phyloP scores from a whole-genome alignment of 2,888 invertebrate genomes.

The Protonemura montana region DNA sequence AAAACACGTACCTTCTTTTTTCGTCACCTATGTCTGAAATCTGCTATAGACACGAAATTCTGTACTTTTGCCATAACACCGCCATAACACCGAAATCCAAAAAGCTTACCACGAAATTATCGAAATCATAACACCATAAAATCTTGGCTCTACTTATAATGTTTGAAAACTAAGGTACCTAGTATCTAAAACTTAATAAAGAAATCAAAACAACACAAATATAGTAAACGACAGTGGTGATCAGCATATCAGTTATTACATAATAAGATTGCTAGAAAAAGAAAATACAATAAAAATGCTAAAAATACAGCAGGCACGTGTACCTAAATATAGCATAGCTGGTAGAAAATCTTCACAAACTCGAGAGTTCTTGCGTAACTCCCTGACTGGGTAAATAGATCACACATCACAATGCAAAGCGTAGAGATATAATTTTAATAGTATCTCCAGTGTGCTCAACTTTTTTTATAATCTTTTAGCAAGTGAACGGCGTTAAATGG shows the following conservation, averaged over 20 bases:
- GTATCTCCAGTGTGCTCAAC: background rate
- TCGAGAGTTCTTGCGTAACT: background rate
- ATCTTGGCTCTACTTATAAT: no score
- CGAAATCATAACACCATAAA: no score
- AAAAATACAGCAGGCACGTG: background rate
- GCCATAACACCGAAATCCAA: no score
- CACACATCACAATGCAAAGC: constrained; percentile 2
- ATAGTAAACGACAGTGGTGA: background rate
- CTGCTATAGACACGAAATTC: no score
- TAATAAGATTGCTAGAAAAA: background rate
- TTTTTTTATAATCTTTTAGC: background rate
- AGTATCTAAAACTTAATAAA: background rate
- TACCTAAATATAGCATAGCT: background rate
- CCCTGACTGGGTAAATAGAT: background rate
- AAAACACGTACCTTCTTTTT: no score
- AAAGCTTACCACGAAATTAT: no score
- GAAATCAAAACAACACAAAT: background rate
- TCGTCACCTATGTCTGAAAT: no score
- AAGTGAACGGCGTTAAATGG: background rate
- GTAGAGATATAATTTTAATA: background rate
- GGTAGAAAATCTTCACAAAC: background rate
- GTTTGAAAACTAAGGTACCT: background rate
- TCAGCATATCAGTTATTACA: background rate
- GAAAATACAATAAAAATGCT: background rate
- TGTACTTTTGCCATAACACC: no score